Evolutionary conservation across 2,888 invertebrate genomes (phyloP), one percentile per base, ranked within the genome.

Genomic region (Drosophila prostipennis): DNA sequence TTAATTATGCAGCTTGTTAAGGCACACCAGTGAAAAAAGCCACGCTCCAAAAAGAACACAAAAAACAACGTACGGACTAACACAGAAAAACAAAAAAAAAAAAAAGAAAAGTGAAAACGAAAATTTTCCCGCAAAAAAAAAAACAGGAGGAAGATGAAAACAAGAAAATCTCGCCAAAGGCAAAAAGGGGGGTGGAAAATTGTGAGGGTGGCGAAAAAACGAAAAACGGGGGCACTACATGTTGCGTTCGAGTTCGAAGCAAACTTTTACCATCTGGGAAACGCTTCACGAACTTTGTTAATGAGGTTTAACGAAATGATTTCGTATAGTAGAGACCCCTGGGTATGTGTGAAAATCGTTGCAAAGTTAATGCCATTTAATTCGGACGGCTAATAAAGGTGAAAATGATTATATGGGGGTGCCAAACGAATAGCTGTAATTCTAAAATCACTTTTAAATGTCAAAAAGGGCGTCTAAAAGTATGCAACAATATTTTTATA

Each of bases 1-100:
- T 78, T 76, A 80, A 84, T 80, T 80, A 80, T 86, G 71, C 76
- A 78, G 68, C 68, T 82, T 82, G 78, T 79, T 79, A 77, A 74
- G 48, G 58, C 60, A 32, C 58, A 58, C 54, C 54, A 26, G 34
- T 4, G 16, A 37, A 58, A 58, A 54, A 40, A 59, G 58, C 61
- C 29, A 23, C 23, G 43, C 45, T 10, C 54, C 40, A 32, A 53
- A 64, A 68, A 46, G 45, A 46, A 10, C 8, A 10, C 29, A 46
- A 26, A 45, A 45, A 43, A 43, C 23, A 43, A 23, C 23, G 23
- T 19, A 23, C 19, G 6, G 13, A 7, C 19, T 3, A 43, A 43
- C 19, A 26, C 26, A 26, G 2, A 26, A 23, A 23, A 43, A 13
- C 6, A 43, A 43, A 43, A 23, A 23, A n/a, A 23, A 23, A n/a